Conservation (phyloP, 2,113 vertebrate species). For the Cnemophilus loriae region DNA sequence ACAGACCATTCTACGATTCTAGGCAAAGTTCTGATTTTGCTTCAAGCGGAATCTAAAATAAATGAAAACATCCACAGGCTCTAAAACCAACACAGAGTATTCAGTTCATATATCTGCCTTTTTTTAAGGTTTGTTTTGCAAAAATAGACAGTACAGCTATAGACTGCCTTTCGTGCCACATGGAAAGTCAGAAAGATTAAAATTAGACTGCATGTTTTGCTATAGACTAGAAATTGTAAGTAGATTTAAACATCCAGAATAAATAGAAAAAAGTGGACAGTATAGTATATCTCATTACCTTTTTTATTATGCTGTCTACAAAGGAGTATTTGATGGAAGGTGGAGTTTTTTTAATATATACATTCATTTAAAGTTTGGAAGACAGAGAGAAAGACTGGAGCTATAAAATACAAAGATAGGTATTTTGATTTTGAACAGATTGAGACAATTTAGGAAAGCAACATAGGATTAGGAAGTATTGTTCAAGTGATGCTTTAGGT, state of each 20-base stretch:
- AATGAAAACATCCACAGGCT: not conserved
- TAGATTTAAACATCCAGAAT: not conserved
- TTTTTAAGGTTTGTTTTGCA: not conserved
- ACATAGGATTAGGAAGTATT: not conserved
- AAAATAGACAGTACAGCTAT: not conserved
- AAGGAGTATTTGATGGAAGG: not conserved
- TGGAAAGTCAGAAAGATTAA: not conserved
- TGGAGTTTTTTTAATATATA: not conserved
- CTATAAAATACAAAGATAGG: not conserved
- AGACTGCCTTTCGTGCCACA: not conserved
- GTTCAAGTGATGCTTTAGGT: not conserved
- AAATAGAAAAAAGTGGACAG: not conserved
- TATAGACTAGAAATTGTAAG: not conserved
- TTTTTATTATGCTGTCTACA: not conserved
- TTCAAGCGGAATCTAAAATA: not conserved
- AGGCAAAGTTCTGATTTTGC: not conserved
- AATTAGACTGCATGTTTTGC: not conserved
- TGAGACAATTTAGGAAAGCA: not conserved
- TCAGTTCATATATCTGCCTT: not conserved
- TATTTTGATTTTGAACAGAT: not conserved
- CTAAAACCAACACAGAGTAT: not conserved
- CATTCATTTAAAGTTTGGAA: not conserved
- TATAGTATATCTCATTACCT: not conserved
- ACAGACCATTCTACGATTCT: not conserved
- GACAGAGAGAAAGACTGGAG: not conserved